These are phyloP conservation scores for Phymastichus coffea DNA, from an alignment of 1,140 invertebrate species.

Conservation along the genomic window DNA sequence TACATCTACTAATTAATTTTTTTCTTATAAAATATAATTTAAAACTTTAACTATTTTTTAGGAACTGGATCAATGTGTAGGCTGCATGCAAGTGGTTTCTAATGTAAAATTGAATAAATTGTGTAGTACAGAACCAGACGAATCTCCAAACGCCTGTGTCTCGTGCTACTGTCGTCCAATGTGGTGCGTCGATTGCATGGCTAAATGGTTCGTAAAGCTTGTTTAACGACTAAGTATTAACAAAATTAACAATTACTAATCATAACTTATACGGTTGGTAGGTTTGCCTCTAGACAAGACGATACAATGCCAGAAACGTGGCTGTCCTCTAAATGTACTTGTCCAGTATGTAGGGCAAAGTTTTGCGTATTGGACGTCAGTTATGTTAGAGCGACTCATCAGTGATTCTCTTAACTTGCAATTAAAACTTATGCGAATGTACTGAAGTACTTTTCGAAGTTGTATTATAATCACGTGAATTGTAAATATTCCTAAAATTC, in stretches of 20 bases:
- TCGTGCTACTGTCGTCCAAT: constrained; percentile 77
- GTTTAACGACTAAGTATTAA: no score
- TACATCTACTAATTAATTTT: no score
- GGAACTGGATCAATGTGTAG: constrained; percentile 82
- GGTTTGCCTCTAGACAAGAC: constrained; percentile 81
- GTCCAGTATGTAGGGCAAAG: constrained; percentile 81
- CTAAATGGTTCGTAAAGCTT: constrained; percentile 69
- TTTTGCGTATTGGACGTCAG: constrained; percentile 86
- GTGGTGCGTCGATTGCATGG: constrained; percentile 87
- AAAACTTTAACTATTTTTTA: constrained; percentile 45
- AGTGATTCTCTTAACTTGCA: neutral
- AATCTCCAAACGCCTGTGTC: constrained; percentile 56
- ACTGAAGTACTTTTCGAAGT: neutral
- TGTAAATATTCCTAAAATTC: constrained; percentile 17
- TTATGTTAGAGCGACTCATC: constrained; percentile 29
- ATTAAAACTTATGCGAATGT: neutral
- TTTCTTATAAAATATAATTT: constrained; percentile 12
- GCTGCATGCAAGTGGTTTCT: constrained; percentile 78
- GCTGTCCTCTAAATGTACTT: constrained; percentile 83
- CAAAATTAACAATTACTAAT: constrained; percentile 7
- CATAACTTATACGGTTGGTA: constrained; percentile 33
- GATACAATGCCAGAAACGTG: constrained; percentile 72
- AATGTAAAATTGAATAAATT: constrained; percentile 80
- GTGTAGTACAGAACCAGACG: constrained; percentile 56
- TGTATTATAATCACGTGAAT: neutral